Conservation (phyloP, 64 coral and sea anemone species). For the Stylophora pistillata region DNA sequence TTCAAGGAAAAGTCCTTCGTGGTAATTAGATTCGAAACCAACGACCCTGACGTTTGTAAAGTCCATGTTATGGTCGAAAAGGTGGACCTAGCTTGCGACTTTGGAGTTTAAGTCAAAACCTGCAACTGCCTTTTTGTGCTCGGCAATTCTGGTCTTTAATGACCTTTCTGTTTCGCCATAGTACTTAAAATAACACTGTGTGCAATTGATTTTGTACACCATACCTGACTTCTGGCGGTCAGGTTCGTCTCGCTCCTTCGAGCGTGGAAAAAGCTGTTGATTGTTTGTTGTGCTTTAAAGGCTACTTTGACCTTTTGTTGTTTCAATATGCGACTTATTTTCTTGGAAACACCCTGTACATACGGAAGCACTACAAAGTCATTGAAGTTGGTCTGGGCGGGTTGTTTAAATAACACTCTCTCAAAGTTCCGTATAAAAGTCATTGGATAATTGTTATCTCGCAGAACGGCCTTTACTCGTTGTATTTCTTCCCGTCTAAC, state of each 20-base stretch:
- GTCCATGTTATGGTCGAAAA: not conserved
- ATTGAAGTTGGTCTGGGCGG: too few species aligned
- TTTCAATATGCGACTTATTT: not conserved
- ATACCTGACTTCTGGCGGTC: not conserved
- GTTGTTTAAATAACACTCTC: too few species aligned
- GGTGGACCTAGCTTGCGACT: not conserved
- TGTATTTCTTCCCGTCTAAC: too few species aligned
- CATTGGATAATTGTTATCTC: too few species aligned
- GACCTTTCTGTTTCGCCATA: constrained; percentile 31
- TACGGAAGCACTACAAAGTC: not conserved
- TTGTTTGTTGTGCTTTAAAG: not conserved
- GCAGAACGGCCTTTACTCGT: too few species aligned
- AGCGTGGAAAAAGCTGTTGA: not conserved
- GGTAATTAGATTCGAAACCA: too few species aligned
- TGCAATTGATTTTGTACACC: constrained; percentile 37
- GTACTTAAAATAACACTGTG: too few species aligned
- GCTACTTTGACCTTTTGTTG: not conserved
- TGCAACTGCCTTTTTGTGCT: constrained; percentile 13
- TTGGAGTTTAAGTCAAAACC: constrained; percentile 4
- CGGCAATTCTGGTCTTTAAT: constrained; percentile 10
- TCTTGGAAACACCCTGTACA: not conserved
- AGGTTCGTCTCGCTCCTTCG: not conserved
- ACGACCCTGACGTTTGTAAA: too few species aligned
- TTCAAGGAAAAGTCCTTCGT: too few species aligned
- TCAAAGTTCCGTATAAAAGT: too few species aligned